Evolutionary conservation across 2,113 vertebrate genomes (phyloP), one percentile per base, ranked within the genome.

Genomic region (Turdus rufiventris): DNA sequence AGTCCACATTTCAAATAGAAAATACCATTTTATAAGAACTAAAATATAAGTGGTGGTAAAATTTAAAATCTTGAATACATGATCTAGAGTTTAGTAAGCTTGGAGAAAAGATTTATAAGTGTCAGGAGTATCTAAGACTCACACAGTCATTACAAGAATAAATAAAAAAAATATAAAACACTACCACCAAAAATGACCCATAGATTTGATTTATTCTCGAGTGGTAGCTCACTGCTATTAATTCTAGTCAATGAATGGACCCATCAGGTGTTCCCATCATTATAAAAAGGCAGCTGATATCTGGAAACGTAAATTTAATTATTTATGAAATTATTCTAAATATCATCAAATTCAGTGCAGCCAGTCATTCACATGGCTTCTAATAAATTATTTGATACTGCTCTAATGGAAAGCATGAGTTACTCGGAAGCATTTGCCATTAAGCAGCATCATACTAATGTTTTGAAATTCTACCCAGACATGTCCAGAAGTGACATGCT

Each of bases 241-340:
- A 87, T 34, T 73, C 8, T 88, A 63, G 34, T 26, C 36, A 63
- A 48, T 56, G 2, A 80, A 34, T 53, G 9, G 56, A 73, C 78
- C 23, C 3, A 2, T 76, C 83, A 91, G 51, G 51, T 80, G 60
- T 56, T 87, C 29, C 53, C 15, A 43, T 74, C 82, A 73, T 47
- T 85, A 85, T 26, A 68, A 89, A 94, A 90, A 80, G 67, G 51
- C 85, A 95, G 85, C 80, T 90, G 90, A 45, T 71, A 60, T 82
- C 60, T 94, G 75, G n/a, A 79, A 79, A 87, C 60, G 3, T 21
- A 83, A 70, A 61, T 80, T 89, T 86, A 93, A 95, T 93, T 63
- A 94, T 95, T 93, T 93, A 94, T 91, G 72, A 83, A 91, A 91
- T 4, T 1, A 81, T 86, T 82, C 51, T 79, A 95, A 93, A 91